Conservation (phyloP, 2,113 vertebrate species). For the Hyperopisus bebe region DNA sequence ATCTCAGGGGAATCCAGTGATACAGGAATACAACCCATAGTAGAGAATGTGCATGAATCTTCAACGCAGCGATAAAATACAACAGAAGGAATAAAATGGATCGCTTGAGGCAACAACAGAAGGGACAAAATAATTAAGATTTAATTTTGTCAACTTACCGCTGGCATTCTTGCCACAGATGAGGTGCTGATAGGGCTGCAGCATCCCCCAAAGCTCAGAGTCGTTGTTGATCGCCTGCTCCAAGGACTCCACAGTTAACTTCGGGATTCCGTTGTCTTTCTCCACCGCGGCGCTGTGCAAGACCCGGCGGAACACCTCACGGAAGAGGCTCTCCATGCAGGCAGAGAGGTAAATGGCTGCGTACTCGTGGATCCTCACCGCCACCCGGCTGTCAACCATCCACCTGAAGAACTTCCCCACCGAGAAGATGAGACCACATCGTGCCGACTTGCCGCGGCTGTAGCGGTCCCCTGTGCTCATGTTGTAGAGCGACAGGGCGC, state of each 20-base stretch:
- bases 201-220: constrained; percentile 83
- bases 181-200: constrained; percentile 83
- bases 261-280: constrained; percentile 68
- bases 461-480: constrained; percentile 95
- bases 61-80: neutral
- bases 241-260: constrained; percentile 77
- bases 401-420: constrained; percentile 95
- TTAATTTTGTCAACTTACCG: constrained; percentile 68
- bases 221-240: constrained; percentile 84
- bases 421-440: constrained; percentile 86
- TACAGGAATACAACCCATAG: neutral
- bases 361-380: constrained; percentile 88
- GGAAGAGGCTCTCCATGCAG: constrained; percentile 87
- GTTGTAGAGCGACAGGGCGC: constrained; percentile 86
- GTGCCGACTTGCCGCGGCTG: constrained; percentile 81
- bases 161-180: constrained; percentile 87
- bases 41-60: neutral
- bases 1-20: neutral
- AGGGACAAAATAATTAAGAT: neutral
- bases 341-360: constrained; percentile 92
- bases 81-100: neutral
- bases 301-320: constrained; percentile 75
- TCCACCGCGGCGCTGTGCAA: constrained; percentile 60
- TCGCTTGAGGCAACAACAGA: neutral
- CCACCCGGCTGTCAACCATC: constrained; percentile 93